These are phyloP conservation scores for Pachypeltis micranthus DNA, from an alignment of 1,140 invertebrate species.

Conservation along the genomic window DNA sequence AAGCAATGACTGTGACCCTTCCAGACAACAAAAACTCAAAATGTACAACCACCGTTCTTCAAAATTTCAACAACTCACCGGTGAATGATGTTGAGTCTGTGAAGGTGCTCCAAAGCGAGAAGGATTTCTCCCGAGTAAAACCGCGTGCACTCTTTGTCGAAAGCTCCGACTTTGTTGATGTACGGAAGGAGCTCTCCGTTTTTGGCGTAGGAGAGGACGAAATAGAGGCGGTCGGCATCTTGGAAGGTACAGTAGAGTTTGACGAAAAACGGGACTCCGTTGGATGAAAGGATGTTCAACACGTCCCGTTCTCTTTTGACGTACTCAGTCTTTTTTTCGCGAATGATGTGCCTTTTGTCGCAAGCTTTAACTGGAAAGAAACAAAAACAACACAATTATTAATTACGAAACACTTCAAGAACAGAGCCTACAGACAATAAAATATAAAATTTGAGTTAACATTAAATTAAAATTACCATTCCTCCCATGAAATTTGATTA, in stretches of 20 bases:
- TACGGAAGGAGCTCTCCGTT: constrained; percentile 87
- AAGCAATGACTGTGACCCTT: no score
- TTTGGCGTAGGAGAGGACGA: constrained; percentile 90
- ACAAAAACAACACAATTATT: constrained; percentile 25
- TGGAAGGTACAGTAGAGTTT: constrained; percentile 94
- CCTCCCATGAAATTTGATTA: no score
- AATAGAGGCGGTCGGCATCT: constrained; percentile 84
- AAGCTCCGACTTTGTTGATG: constrained; percentile 81
- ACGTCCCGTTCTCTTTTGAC: constrained; percentile 88
- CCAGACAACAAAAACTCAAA: no score
- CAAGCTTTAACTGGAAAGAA: constrained; percentile 82
- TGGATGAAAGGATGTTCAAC: constrained; percentile 57
- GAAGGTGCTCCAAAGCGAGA: constrained; percentile 82
- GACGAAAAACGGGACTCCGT: constrained; percentile 68
- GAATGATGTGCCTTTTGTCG: constrained; percentile 82
- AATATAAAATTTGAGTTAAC: no score
- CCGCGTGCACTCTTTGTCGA: constrained; percentile 75
- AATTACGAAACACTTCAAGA: no score
- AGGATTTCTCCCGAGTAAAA: constrained; percentile 93
- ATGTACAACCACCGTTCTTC: no score
- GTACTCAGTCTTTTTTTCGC: constrained; percentile 86
- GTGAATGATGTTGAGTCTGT: constrained; percentile 83
- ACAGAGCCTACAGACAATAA: no score
- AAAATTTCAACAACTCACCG: constrained; percentile 39
- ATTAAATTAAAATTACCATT: no score